Conservation (phyloP, 23 tunicate genomes). For the Aplidium turbinatum region DNA sequence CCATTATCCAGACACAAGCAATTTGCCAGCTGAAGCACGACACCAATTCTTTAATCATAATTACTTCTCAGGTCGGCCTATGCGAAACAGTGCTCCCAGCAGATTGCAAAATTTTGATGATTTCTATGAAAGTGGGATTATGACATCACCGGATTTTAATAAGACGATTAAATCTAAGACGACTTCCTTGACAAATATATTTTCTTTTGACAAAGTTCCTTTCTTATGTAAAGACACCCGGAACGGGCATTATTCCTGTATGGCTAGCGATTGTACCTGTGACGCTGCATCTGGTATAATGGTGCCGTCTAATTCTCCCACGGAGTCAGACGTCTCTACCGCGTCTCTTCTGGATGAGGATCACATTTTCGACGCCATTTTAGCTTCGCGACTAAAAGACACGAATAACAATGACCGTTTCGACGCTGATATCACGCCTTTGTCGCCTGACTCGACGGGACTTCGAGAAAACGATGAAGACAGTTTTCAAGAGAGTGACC, state of each 20-base stretch:
- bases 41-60: too few species aligned
- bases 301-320: neutral
- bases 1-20: too few species aligned
- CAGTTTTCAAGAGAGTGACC: too few species aligned
- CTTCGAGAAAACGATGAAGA: too few species aligned
- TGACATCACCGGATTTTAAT: neutral
- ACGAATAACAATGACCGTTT: neutral
- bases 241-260: neutral
- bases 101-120: constrained; percentile 34
- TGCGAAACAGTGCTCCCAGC: constrained; percentile 56
- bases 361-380: neutral
- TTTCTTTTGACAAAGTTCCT: neutral
- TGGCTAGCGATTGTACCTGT: neutral
- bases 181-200: constrained; percentile 27
- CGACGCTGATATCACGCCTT: too few species aligned
- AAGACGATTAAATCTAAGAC: neutral
- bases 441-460: too few species aligned
- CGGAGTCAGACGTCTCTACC: neutral
- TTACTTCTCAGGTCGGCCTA: too few species aligned
- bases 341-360: neutral
- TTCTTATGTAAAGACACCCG: neutral
- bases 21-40: too few species aligned
- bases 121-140: neutral
- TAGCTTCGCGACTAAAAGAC: constrained; percentile 13
- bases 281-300: neutral